Evolutionary conservation across 2,797 vertebrate species (phyloP), one percentile per base, ranked within the genome.

Genomic region (Novumbra hubbsi): DNA sequence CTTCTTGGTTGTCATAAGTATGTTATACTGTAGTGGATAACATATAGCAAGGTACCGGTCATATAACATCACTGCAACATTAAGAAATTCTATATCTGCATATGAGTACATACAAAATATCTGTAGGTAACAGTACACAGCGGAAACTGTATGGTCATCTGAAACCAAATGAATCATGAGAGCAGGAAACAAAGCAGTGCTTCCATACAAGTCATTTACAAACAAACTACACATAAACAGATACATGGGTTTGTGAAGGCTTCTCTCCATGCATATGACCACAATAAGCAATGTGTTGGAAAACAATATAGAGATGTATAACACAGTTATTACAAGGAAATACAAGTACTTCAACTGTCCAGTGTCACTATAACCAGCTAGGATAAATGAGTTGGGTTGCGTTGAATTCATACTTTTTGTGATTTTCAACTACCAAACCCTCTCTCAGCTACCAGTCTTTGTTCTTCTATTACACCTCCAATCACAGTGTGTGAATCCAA

Each of bases 41-140:
- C 87, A 89, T n/a, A 90, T 88, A 0, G 89, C 85, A 0, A 87
- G 55, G 38, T 89, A 91, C 4, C 89, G 72, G 83, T 92, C 52
- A 70, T 55, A 55, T 12, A 60, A 60, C 76, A 78, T 81, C 17
- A 76, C 67, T 41, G 80, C 68, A 55, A 81, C 30, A 60, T 62
- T 75, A 12, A n/a, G 30, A 65, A 74, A 65, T 48, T 81, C 77
- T 11, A 68, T 17, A 14, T 19, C 15, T 15, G 1, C 74, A 69
- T 79, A 81, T 1, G 74, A 72, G 55, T 76, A 72, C 3, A 81
- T 71, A 76, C 15, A 80, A 16, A 38, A 66, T 72, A 72, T 71
- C 41, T 45, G 41, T 45, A 14, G 1, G 14, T 4, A 45, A 45
- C 41, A 45, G 11, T 14, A 12, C 41, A 45, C 41, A 45, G 41